These are phyloP conservation scores for Lethocerus indicus DNA, from an alignment of 1,140 invertebrate genomes.

Conservation along the genomic window DNA sequence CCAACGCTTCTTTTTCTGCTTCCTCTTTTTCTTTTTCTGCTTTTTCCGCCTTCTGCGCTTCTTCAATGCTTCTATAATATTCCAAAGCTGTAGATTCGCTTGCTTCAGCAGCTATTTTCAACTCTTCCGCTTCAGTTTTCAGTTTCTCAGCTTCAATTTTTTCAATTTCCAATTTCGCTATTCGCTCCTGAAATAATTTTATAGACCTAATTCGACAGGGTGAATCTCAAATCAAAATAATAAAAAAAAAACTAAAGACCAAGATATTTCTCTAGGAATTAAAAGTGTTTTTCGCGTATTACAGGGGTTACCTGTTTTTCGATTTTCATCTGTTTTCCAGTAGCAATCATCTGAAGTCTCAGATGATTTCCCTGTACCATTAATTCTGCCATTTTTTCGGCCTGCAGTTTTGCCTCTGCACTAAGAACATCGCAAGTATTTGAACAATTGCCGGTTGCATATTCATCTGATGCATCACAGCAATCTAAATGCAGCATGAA, in stretches of 20 bases:
- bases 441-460: slow-evolving; percentile 41
- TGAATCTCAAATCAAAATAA: not conserved
- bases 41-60: slow-evolving; percentile 19
- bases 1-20: slow-evolving; percentile 40
- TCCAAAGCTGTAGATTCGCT: slow-evolving; percentile 59
- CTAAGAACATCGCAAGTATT: slow-evolving; percentile 77
- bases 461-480: slow-evolving; percentile 94
- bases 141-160: slow-evolving; percentile 49
- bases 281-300: not conserved
- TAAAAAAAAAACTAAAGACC: slow-evolving; percentile 1
- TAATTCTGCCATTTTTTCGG: slow-evolving; percentile 50
- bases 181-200: slow-evolving; percentile 26
- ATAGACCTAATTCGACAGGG: not conserved
- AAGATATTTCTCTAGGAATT: not conserved
- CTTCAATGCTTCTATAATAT: slow-evolving; percentile 37
- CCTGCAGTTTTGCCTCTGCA: slow-evolving; percentile 52
- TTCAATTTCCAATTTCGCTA: slow-evolving; percentile 51
- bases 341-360: slow-evolving; percentile 52
- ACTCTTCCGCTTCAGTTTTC: slow-evolving; percentile 49
- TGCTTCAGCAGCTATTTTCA: slow-evolving; percentile 54
- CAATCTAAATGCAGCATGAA: too few species aligned
- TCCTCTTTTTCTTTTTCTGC: slow-evolving; percentile 41
- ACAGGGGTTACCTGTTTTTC: slow-evolving; percentile 38
- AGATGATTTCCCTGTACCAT: slow-evolving; percentile 60
- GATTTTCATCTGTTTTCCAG: slow-evolving; percentile 54